Evolutionary conservation across 2,113 vertebrate species (phyloP).

Genomic region (Siphamia tubifer): DNA sequence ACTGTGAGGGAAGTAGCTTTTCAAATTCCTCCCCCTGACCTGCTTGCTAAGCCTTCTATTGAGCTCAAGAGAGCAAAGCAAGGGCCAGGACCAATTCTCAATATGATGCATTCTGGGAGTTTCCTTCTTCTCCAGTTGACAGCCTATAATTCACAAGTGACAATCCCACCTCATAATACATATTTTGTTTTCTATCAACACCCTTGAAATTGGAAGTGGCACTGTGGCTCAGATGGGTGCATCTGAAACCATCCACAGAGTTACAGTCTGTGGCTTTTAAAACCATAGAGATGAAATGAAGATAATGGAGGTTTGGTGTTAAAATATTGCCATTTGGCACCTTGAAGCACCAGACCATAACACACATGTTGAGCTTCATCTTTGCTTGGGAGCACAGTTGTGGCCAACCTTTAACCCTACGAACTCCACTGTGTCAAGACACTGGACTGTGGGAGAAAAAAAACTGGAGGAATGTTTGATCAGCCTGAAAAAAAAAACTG

Average conservation of each 20-base stretch:
- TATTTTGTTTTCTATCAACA: conserved; percentile 75
- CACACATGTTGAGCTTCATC: conserved; percentile 32
- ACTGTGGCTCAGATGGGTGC: conserved; percentile 44
- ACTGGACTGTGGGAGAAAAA: conserved; percentile 13
- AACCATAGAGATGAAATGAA: conserved; percentile 49
- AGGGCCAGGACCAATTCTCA: conserved; percentile 53
- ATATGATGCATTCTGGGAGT: conserved; percentile 61
- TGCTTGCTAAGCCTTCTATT: conserved; percentile 75
- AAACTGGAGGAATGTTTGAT: conserved; percentile 60
- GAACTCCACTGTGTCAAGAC: conserved; percentile 8
- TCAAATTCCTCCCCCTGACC: conserved; percentile 80
- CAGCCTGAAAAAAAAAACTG: conserved; percentile 7
- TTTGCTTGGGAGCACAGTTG: conserved; percentile 13
- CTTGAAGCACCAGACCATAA: conserved; percentile 16
- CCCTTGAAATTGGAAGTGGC: conserved; percentile 63
- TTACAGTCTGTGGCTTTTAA: conserved; percentile 52
- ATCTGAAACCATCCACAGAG: conserved; percentile 47
- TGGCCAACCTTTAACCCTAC: conserved; percentile 51
- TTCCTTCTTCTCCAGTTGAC: conserved; percentile 46
- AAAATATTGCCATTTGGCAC: conserved; percentile 39
- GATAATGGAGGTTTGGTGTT: conserved; percentile 54
- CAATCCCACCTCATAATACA: conserved; percentile 73
- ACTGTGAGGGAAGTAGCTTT: conserved; percentile 84
- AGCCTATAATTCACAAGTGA: conserved; percentile 67
- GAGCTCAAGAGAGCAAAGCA: conserved; percentile 73